Conservation (phyloP, 2,888 invertebrate genomes). For the Phalera bucephala region DNA sequence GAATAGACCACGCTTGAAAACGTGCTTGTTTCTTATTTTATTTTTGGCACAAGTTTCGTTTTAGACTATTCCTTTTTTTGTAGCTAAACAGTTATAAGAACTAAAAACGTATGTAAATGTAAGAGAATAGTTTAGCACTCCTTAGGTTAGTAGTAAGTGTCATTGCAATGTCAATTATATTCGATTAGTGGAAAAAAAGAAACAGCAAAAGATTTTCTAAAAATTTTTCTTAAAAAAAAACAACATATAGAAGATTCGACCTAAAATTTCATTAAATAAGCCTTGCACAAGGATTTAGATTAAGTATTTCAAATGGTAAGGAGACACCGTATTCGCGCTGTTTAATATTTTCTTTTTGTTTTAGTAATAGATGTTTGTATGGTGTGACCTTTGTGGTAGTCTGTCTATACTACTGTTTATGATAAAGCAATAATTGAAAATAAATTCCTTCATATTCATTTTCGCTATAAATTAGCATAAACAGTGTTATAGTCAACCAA, state of each 20-base stretch:
- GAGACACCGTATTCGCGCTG: constrained; percentile 44
- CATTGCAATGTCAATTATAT: constrained; percentile 82
- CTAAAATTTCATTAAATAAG: constrained; percentile 33
- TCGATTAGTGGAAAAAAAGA: constrained; percentile 69
- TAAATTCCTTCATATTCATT: background rate
- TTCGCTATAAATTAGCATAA: constrained; percentile 36
- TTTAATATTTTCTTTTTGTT: constrained; percentile 40
- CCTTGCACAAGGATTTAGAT: constrained; percentile 48
- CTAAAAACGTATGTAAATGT: constrained; percentile 65
- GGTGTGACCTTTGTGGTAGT: constrained; percentile 56
- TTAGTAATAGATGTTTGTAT: constrained; percentile 62
- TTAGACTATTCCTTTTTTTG: constrained; percentile 44
- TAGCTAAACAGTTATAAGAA: constrained; percentile 51
- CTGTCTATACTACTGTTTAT: constrained; percentile 59
- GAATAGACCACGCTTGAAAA: constrained; percentile 53
- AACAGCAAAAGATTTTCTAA: constrained; percentile 74
- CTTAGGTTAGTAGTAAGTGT: constrained; percentile 80
- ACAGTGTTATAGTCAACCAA: constrained; percentile 60
- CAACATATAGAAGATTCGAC: constrained; percentile 45
- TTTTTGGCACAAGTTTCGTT: constrained; percentile 53
- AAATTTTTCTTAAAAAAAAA: constrained; percentile 54
- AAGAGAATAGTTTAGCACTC: constrained; percentile 75
- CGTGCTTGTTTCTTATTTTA: constrained; percentile 67
- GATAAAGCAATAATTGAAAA: constrained; percentile 6
- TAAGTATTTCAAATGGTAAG: constrained; percentile 36